phyloP scores from a whole-genome alignment of 23 tunicate genomes.

The Oikopleura vanhoeffeni region DNA sequence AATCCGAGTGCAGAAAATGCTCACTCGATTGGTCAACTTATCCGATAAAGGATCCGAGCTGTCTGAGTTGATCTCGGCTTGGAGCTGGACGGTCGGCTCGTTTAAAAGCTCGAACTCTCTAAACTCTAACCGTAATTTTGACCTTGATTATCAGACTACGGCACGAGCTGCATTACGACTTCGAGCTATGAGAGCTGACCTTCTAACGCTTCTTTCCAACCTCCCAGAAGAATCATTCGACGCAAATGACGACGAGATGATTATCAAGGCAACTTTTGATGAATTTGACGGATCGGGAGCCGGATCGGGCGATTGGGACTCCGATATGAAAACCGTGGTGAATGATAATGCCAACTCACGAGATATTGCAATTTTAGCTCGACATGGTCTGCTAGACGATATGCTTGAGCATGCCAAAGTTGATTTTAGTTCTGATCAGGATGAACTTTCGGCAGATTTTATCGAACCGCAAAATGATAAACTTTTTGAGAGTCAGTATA shows the following conservation, averaged over 20 bases:
- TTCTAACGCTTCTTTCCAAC: background rate
- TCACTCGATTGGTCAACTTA: background rate
- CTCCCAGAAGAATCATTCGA: background rate
- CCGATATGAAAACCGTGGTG: background rate
- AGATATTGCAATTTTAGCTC: background rate
- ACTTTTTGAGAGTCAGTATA: background rate
- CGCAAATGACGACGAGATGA: background rate
- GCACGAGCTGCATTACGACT: background rate
- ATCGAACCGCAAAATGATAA: background rate
- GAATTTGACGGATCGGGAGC: background rate
- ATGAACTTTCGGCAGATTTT: background rate
- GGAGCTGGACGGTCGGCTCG: slow-evolving; percentile 14
- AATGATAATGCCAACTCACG: background rate
- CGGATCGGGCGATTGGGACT: background rate
- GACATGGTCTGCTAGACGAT: slow-evolving; percentile 1
- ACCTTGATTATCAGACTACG: slow-evolving; percentile 9
- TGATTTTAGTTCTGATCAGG: background rate
- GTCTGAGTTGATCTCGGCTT: background rate
- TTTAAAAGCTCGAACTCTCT: background rate
- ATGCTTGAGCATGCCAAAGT: background rate
- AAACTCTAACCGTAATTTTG: background rate
- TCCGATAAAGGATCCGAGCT: background rate
- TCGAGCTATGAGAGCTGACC: background rate
- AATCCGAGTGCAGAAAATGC: background rate
- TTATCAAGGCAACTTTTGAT: background rate